Evolutionary conservation across 2,888 invertebrate species (phyloP).

Genomic region (Drosophila trichaetosa): DNA sequence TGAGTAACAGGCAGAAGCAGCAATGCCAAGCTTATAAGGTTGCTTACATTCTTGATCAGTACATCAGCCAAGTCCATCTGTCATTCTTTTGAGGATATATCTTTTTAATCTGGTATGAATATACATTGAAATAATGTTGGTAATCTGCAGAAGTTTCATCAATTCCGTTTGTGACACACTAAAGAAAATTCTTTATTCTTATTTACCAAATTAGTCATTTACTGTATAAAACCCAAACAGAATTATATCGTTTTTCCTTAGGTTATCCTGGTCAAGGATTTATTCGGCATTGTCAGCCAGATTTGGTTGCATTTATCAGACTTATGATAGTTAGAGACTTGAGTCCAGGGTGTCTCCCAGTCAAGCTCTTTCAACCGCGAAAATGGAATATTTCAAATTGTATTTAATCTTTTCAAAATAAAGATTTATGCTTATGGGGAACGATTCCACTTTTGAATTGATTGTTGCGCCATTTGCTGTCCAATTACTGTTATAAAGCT

Average conservation of each 20-base stretch:
- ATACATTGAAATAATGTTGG: not conserved
- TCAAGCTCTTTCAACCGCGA: not conserved
- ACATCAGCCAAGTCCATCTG: not conserved
- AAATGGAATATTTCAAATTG: slow-evolving; percentile 5
- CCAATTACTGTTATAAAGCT: slow-evolving; percentile 9
- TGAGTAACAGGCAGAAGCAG: not conserved
- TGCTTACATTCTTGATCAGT: not conserved
- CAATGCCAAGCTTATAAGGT: not conserved
- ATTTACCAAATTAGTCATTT: not conserved
- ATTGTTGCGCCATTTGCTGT: slow-evolving; percentile 24
- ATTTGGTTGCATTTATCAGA: not conserved
- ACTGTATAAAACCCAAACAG: not conserved
- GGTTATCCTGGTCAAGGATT: not conserved
- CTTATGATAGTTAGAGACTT: not conserved
- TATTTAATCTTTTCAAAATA: slow-evolving; percentile 47
- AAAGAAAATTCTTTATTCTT: not conserved
- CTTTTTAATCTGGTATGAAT: not conserved
- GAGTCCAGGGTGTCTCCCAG: not conserved
- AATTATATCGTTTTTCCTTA: not conserved
- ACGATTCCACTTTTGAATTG: slow-evolving; percentile 37
- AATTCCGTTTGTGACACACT: not conserved
- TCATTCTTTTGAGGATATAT: not conserved
- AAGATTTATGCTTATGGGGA: slow-evolving; percentile 58
- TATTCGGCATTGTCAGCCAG: not conserved
- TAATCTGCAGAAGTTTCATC: not conserved